Conservation (phyloP, 2,797 vertebrate species). For the Chaenodraco wilsoni region DNA sequence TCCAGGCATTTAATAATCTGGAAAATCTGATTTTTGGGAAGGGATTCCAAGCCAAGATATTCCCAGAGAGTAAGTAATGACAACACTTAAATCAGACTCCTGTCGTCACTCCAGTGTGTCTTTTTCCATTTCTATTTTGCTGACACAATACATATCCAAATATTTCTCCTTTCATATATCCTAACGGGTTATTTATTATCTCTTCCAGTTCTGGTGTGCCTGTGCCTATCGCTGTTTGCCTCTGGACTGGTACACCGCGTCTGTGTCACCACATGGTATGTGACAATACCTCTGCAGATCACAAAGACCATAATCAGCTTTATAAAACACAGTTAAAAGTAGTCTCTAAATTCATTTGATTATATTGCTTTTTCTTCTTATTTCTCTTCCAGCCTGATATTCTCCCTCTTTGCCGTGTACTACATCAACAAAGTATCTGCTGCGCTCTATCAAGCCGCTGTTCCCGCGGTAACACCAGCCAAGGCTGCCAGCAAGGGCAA, state of each 20-base stretch:
- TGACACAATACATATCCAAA: neutral
- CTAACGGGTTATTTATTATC: constrained; percentile 8
- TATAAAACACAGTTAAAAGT: neutral
- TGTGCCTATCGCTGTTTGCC: constrained; percentile 91
- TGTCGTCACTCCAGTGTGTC: neutral
- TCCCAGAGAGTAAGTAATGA: constrained; percentile 93
- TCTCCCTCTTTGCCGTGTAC: constrained; percentile 90
- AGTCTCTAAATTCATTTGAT: neutral
- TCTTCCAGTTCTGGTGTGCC: constrained; percentile 86
- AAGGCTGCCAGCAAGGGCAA: constrained; percentile 91
- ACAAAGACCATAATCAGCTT: neutral
- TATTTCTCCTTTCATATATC: neutral
- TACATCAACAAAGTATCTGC: constrained; percentile 98
- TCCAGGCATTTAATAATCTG: constrained; percentile 96
- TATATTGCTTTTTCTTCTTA: neutral
- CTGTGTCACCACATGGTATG: constrained; percentile 87
- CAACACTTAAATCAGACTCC: neutral
- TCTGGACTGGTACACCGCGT: constrained; percentile 94
- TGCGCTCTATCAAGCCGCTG: constrained; percentile 89
- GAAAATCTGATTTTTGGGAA: constrained; percentile 96
- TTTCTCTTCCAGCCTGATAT: constrained; percentile 79
- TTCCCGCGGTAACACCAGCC: constrained; percentile 75
- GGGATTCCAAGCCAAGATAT: constrained; percentile 97
- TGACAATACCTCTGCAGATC: constrained; percentile 1
- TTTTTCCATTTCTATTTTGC: neutral